These are phyloP conservation scores for Ptychadena robeensis DNA, from an alignment of 2,797 vertebrate species.

Conservation along the genomic window DNA sequence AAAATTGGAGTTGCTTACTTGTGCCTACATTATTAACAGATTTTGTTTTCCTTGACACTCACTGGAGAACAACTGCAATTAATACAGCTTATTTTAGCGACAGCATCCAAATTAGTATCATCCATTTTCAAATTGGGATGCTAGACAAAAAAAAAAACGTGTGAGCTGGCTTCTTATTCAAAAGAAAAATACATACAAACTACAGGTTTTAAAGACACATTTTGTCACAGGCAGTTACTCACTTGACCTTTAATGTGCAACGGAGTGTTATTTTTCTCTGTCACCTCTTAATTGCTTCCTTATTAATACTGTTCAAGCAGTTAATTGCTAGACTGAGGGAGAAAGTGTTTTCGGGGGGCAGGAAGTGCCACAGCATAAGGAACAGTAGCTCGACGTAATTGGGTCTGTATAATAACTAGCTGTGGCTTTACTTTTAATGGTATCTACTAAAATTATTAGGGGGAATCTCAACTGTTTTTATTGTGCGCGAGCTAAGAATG, in stretches of 20 bases:
- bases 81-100: constrained; percentile 78
- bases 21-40: constrained; percentile 75
- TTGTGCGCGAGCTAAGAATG: constrained; percentile 59
- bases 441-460: constrained; percentile 73
- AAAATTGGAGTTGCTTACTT: constrained; percentile 71
- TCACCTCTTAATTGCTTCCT: constrained; percentile 85
- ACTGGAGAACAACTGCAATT: constrained; percentile 78
- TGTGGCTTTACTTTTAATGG: constrained; percentile 72
- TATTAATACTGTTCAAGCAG: constrained; percentile 86
- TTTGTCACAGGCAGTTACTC: constrained; percentile 81
- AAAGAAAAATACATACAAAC: constrained; percentile 80
- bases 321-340: constrained; percentile 84
- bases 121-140: constrained; percentile 79
- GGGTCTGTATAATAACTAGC: constrained; percentile 73
- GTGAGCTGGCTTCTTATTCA: constrained; percentile 76
- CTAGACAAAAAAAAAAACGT: constrained; percentile 75
- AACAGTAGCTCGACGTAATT: constrained; percentile 73
- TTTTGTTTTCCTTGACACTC: constrained; percentile 82
- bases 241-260: constrained; percentile 86
- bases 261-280: constrained; percentile 84
- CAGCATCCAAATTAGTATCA: constrained; percentile 82
- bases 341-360: constrained; percentile 81
- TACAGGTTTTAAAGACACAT: constrained; percentile 80
- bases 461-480: constrained; percentile 71
- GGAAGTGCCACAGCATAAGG: constrained; percentile 81